phyloP scores from a whole-genome alignment of 2,888 invertebrate species.

The Microplitis deprimator region DNA sequence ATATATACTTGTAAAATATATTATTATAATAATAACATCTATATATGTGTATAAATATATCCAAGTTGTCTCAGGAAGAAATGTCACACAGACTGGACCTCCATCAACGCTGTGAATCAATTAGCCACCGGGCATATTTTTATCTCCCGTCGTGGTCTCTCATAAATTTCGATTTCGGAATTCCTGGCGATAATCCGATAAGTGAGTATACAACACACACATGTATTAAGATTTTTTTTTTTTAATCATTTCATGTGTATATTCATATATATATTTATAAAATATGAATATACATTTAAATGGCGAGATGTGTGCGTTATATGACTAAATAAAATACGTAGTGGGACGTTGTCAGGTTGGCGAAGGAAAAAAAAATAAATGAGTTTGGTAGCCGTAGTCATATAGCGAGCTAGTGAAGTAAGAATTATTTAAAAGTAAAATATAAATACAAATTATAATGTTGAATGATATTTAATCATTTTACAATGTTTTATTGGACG shows the following conservation, averaged over 20 bases:
- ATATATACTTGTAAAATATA: slow-evolving; percentile 24
- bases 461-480: slow-evolving; percentile 20
- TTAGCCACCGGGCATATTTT: slow-evolving; percentile 47
- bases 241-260: slow-evolving; percentile 6
- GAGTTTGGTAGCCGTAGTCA: neutral
- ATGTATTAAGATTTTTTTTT: slow-evolving; percentile 20
- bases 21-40: neutral
- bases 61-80: neutral
- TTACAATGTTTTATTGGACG: neutral
- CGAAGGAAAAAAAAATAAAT: slow-evolving; percentile 16
- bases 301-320: too few species aligned
- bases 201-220: slow-evolving; percentile 27
- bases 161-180: slow-evolving; percentile 45
- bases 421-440: neutral
- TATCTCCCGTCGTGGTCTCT: slow-evolving; percentile 36
- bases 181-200: slow-evolving; percentile 45
- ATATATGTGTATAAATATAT: too few species aligned
- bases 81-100: slow-evolving; percentile 28
- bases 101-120: slow-evolving; percentile 45
- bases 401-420: too few species aligned
- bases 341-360: too few species aligned
- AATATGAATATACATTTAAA: too few species aligned
- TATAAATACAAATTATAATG: neutral
- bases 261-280: neutral
- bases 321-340: too few species aligned